These are phyloP conservation scores for Nomada fucata DNA, from an alignment of 2,888 invertebrate genomes.

Conservation along the genomic window DNA sequence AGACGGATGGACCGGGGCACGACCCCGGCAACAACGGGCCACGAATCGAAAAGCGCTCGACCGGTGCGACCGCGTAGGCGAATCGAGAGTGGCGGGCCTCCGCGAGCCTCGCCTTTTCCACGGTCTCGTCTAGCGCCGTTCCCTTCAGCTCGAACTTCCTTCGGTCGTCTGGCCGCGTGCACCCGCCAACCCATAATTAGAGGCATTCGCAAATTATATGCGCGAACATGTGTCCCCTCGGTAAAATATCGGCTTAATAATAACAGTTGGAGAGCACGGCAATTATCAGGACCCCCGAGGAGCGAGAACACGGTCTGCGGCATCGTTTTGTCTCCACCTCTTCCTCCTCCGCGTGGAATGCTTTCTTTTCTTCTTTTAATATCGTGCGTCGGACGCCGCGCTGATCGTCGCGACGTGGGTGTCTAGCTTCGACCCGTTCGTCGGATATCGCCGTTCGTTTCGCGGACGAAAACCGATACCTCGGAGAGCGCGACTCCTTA, in stretches of 20 bases:
- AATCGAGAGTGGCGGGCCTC: slow-evolving; percentile 76
- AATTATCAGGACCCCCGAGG: slow-evolving; percentile 82
- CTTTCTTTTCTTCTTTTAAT: slow-evolving; percentile 65
- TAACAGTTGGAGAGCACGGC: slow-evolving; percentile 84
- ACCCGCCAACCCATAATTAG: slow-evolving; percentile 82
- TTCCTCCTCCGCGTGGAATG: slow-evolving; percentile 69
- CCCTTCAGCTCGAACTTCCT: slow-evolving; percentile 65
- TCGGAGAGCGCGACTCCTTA: neutral
- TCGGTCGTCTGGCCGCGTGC: slow-evolving; percentile 61
- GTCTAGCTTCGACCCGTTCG: slow-evolving; percentile 18
- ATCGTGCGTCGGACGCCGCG: slow-evolving; percentile 71
- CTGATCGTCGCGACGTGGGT: slow-evolving; percentile 39
- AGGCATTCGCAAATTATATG: slow-evolving; percentile 84
- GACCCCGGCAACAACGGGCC: slow-evolving; percentile 77
- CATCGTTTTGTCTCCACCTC: slow-evolving; percentile 73
- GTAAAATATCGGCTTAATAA: slow-evolving; percentile 84
- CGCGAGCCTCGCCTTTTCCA: slow-evolving; percentile 78
- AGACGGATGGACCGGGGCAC: slow-evolving; percentile 64
- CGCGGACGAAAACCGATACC: neutral
- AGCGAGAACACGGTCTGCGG: slow-evolving; percentile 58
- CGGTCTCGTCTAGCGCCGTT: slow-evolving; percentile 76
- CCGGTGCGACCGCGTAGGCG: slow-evolving; percentile 82
- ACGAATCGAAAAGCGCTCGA: slow-evolving; percentile 70
- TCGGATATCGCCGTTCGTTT: neutral
- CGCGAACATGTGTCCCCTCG: slow-evolving; percentile 84